A percentile compares a stretch with the other conserved stretches of the same genome.
phyloP scores from a whole-genome alignment of 2,113 vertebrate species.

The Machaerirhynchus nigripectus region DNA sequence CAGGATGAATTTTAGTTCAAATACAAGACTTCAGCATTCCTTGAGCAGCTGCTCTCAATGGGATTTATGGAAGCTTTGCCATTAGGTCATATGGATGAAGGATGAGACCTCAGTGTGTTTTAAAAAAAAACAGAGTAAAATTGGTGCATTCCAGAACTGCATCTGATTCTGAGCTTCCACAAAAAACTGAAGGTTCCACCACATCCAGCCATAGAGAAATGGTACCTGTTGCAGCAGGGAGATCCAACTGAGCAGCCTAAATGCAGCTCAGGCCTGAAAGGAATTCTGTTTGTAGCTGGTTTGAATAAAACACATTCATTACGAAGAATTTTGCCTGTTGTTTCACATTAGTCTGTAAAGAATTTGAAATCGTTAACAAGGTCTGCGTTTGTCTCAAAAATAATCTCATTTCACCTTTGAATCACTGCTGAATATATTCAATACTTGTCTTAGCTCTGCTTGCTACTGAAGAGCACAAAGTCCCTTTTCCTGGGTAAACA shows the following conservation, averaged over 20 bases:
- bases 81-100: background rate
- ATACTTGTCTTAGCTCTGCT: background rate
- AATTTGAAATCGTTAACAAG: background rate
- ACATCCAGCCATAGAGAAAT: background rate
- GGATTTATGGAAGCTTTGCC: background rate
- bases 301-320: background rate
- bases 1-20: background rate
- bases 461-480: background rate
- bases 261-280: background rate
- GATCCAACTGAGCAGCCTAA: background rate
- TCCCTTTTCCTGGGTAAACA: conserved; percentile 49
- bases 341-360: background rate
- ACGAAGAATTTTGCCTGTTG: background rate
- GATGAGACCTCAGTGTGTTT: background rate
- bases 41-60: background rate
- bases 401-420: background rate
- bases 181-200: background rate
- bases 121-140: background rate
- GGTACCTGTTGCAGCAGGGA: background rate
- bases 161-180: background rate
- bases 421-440: background rate
- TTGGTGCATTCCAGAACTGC: background rate
- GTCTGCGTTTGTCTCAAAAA: background rate
- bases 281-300: background rate
- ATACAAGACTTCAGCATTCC: background rate